Conservation (phyloP, 2,113 vertebrate genomes). For the Odontesthes bonariensis region DNA sequence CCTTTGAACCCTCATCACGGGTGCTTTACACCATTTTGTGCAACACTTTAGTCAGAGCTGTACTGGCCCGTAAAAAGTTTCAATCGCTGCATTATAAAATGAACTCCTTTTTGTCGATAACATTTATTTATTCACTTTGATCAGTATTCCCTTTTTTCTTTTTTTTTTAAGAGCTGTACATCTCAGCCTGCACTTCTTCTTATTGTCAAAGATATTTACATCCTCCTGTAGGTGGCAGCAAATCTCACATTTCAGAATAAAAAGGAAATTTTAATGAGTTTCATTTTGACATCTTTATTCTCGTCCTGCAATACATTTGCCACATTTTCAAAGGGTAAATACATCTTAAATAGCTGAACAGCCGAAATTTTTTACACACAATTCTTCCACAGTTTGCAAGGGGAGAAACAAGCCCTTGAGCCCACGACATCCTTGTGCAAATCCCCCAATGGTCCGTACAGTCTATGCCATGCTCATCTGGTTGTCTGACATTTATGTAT, state of each 20-base stretch:
- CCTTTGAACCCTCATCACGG: constrained; percentile 30
- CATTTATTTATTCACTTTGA: neutral
- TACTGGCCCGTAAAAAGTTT: no score
- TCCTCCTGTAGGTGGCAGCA: constrained; percentile 65
- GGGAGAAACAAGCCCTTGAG: constrained; percentile 69
- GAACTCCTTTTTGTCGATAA: neutral
- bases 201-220: neutral
- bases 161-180: neutral
- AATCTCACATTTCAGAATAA: constrained; percentile 1
- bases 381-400: constrained; percentile 65
- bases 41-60: no score
- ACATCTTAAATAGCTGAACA: constrained; percentile 81
- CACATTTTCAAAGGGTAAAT: constrained; percentile 80
- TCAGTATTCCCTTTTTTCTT: fast-evolving
- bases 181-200: neutral
- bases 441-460: constrained; percentile 45
- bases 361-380: constrained; percentile 71
- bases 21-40: neutral
- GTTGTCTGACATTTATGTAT: constrained; percentile 52
- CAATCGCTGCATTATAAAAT: no score
- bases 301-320: constrained; percentile 77
- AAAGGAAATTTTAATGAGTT: constrained; percentile 7
- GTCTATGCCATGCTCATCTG: constrained; percentile 61
- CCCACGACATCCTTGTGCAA: constrained; percentile 67
- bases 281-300: constrained; percentile 80